A percentile compares a stretch with the other conserved stretches of the same genome.
These are phyloP conservation scores for Coelinius sp. DNA, from an alignment of 2,888 invertebrate species.

Conservation along the genomic window DNA sequence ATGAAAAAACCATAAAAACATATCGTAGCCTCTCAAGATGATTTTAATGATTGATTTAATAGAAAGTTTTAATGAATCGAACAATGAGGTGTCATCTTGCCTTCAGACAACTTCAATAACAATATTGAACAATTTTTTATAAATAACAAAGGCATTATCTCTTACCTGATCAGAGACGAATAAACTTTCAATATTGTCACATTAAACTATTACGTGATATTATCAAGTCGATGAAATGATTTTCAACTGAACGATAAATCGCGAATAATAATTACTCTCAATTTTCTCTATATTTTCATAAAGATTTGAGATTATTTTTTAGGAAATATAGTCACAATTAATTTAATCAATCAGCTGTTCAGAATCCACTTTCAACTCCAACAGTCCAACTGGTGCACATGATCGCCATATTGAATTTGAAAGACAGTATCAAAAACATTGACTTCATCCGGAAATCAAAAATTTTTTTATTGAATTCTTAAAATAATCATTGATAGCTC, in stretches of 20 bases:
- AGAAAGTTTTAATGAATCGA: neutral
- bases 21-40: too few relatives aligned
- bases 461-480: too few relatives aligned
- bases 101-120: neutral
- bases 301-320: neutral
- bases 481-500: too few relatives aligned
- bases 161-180: constrained; percentile 1
- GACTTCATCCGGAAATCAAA: neutral
- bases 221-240: neutral
- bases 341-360: neutral
- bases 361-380: neutral
- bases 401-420: neutral
- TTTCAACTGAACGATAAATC: neutral
- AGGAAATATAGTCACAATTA: neutral
- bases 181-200: neutral
- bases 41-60: neutral
- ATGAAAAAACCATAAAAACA: neutral
- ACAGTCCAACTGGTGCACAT: neutral
- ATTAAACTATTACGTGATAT: neutral
- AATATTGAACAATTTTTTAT: neutral
- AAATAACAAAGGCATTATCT: neutral
- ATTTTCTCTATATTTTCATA: neutral
- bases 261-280: neutral
- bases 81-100: neutral
- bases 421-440: neutral